Conservation (phyloP, 2,797 vertebrate species). For the Onychomys leucogaster region DNA sequence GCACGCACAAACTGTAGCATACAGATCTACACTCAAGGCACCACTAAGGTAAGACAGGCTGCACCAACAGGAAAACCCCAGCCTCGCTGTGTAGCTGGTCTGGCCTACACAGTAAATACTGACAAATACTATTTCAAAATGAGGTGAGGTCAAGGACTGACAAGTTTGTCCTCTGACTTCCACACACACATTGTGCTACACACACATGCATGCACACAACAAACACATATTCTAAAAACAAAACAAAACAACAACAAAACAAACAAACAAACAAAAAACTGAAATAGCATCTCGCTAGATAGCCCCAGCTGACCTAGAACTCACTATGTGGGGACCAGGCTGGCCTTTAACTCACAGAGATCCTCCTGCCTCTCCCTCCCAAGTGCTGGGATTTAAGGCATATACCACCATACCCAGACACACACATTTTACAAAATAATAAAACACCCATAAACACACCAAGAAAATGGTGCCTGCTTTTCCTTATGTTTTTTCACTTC, state of each 20-base stretch:
- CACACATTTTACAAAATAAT: neutral
- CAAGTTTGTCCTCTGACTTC: neutral
- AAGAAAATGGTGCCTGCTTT: conserved; percentile 19
- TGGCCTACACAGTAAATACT: neutral
- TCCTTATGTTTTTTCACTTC: neutral
- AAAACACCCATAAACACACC: neutral
- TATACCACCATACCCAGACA: neutral
- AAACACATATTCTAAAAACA: neutral
- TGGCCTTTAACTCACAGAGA: neutral
- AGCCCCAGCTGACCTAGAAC: neutral
- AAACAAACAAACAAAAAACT: neutral
- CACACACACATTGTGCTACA: neutral
- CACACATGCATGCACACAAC: neutral
- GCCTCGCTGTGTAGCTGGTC: too few species aligned
- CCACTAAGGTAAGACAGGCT: neutral
- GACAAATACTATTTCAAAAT: neutral
- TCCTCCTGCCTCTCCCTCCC: neutral
- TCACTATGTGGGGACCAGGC: neutral
- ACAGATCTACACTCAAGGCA: neutral
- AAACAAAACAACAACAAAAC: too few species aligned
- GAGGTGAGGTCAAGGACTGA: neutral
- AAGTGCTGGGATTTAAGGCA: neutral
- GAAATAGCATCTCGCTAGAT: neutral
- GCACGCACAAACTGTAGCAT: neutral
- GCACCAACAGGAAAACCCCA: neutral